Base-by-base conservation (phyloP, 2,113 vertebrate species). In the Vimba vimba region DNA sequence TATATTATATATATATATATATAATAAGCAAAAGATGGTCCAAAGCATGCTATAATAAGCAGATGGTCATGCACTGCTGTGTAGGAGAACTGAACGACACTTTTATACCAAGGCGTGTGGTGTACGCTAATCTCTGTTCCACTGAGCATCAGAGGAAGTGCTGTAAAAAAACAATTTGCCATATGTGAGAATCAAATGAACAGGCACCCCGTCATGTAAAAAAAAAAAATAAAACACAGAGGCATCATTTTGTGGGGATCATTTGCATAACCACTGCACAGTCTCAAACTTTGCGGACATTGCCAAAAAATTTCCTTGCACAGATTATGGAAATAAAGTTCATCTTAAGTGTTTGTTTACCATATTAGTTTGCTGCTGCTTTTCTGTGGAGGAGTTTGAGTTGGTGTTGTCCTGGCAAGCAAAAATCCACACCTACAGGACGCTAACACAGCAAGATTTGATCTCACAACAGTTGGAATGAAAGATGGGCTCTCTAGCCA, bases 391-490 rank as follows among this genome's bases (percentile, higher is more conserved):
- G 81, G 81, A 52, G 81, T 83, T 73, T 17, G 68, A 59, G 66
- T 73, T 59, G 62, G 66, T 73, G 81, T 83, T 71, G 64, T 83
- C 81, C 81, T 83, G 81, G 81, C 81, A 73, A 73, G 64, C 68
- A 8, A 27, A 77, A 73, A 73, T 73, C 50, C 66, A 83, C 81
- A 83, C 66, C 81, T 59, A 73, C 81, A 73, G 64, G 19, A 52
- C 4, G 8, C 43, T 8, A 55, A 69, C 25, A 36, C 64, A 64
- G 15, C 3, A 8, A 83, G 47, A 73, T 59, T 83, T 83, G 81
- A 83, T 71, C 81, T 83, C 68, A 57, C 81, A 71, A 83, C 81
- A 83, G 81, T 73, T 83, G 81, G 81, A 83, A 83, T 57, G 50
- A 83, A 82, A 69, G 62, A 82, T 82, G 79, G 45, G 62, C 30